Conservation (phyloP, 2,888 invertebrate genomes). For the Cantharis lateralis region DNA sequence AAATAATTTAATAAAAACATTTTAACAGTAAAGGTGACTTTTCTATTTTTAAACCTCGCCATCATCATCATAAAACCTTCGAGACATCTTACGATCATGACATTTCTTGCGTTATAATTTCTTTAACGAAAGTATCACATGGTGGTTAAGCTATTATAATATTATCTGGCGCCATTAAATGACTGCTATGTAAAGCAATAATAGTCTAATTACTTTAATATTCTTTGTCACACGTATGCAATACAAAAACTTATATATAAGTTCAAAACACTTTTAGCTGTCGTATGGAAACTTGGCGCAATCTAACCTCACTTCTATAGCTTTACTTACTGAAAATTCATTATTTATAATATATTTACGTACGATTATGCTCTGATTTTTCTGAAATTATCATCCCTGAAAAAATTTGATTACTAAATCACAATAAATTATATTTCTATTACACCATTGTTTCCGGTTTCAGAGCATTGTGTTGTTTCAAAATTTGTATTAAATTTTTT, state of each 20-base stretch:
- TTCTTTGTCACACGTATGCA: not conserved
- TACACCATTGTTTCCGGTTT: not conserved
- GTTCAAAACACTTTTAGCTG: not conserved
- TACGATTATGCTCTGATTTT: too few species aligned
- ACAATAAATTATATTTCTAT: not conserved
- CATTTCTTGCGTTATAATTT: not conserved
- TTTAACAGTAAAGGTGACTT: conserved; percentile 15
- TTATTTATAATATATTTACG: too few species aligned
- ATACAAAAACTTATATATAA: too few species aligned
- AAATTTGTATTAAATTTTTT: not conserved
- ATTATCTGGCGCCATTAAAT: not conserved
- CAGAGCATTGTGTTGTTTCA: not conserved
- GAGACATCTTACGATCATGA: not conserved
- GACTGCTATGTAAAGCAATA: not conserved
- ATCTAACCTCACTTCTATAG: too few species aligned
- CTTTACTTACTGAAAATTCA: too few species aligned
- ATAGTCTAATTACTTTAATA: not conserved
- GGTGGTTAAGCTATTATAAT: not conserved
- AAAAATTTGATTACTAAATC: too few species aligned
- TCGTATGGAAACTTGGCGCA: too few species aligned
- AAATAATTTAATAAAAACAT: conserved; percentile 10
- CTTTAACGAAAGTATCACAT: not conserved
- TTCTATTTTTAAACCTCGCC: conserved; percentile 12
- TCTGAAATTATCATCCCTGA: too few species aligned
- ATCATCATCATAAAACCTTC: not conserved